Conservation (phyloP, 2,797 vertebrate genomes). For the Natrix natrix region DNA sequence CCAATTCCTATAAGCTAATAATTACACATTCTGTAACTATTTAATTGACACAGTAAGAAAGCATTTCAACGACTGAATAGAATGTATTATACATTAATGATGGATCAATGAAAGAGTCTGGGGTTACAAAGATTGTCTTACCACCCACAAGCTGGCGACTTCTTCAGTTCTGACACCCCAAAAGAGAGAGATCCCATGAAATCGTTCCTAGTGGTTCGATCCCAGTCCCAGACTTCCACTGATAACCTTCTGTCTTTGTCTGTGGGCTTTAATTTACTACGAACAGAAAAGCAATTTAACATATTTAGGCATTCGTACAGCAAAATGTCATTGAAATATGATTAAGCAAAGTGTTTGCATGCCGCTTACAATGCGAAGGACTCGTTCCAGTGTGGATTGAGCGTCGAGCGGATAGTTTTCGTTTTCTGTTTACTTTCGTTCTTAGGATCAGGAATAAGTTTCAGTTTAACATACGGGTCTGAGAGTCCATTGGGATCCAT, state of each 20-base stretch:
- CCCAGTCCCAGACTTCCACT: slow-evolving; percentile 97
- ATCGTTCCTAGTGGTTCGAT: slow-evolving; percentile 93
- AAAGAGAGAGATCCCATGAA: slow-evolving; percentile 99
- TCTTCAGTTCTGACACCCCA: slow-evolving; percentile 96
- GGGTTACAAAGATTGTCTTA: slow-evolving; percentile 66
- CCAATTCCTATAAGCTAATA: not conserved
- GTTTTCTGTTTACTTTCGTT: slow-evolving; percentile 98
- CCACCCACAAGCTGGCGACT: slow-evolving; percentile 89
- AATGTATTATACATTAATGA: not conserved
- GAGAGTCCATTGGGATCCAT: slow-evolving; percentile 98
- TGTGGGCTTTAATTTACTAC: slow-evolving; percentile 87
- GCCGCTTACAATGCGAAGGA: slow-evolving; percentile 90
- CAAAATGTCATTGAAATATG: not conserved
- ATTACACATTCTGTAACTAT: slow-evolving; percentile 24
- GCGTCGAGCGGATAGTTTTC: slow-evolving; percentile 92
- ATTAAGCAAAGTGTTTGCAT: not conserved
- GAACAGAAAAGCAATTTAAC: slow-evolving; percentile 14
- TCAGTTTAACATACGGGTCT: slow-evolving; percentile 97
- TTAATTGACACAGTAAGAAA: not conserved
- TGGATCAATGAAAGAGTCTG: not conserved
- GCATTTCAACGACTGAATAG: not conserved
- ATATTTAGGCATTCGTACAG: not conserved
- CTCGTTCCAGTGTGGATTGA: slow-evolving; percentile 96
- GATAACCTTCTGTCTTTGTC: slow-evolving; percentile 96
- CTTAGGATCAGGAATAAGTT: slow-evolving; percentile 96